These are phyloP conservation scores for Gasterosteus aculeatus DNA, from an alignment of 2,113 vertebrate genomes.

Conservation along the genomic window DNA sequence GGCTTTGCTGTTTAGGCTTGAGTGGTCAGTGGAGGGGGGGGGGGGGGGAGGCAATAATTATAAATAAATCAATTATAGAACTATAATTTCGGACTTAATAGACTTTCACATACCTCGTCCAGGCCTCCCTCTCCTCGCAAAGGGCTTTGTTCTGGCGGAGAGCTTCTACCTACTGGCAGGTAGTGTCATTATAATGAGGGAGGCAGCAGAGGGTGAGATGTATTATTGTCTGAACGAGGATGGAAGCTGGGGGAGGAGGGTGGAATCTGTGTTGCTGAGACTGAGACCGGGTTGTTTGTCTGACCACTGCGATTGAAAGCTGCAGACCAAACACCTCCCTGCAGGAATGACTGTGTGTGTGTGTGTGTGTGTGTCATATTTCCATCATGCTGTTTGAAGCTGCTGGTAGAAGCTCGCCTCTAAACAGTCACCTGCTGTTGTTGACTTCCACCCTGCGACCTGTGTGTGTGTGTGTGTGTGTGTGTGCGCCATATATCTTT, in stretches of 20 bases:
- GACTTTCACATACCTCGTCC: background rate
- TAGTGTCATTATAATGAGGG: constrained; percentile 25
- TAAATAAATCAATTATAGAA: background rate
- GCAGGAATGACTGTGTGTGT: constrained; percentile 27
- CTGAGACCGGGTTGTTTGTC: constrained; percentile 57
- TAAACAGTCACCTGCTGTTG: constrained; percentile 64
- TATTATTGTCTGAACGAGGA: constrained; percentile 48
- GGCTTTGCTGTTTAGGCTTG: background rate
- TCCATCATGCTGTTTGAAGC: constrained; percentile 57
- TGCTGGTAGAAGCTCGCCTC: constrained; percentile 45
- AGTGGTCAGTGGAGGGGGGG: background rate
- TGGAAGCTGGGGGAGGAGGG: constrained; percentile 17
- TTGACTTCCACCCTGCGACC: constrained; percentile 42
- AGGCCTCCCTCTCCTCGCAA: background rate
- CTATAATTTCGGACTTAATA: constrained; percentile 2
- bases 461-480: constrained; percentile 15
- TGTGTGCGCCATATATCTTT: constrained; percentile 9
- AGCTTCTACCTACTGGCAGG: constrained; percentile 16
- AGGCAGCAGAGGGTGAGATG: constrained; percentile 27
- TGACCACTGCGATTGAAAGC: constrained; percentile 30
- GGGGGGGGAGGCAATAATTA: background rate
- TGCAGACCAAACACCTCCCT: constrained; percentile 19
- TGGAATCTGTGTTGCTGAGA: constrained; percentile 22
- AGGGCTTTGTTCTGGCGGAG: constrained; percentile 16
- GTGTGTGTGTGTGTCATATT: constrained; percentile 22